A percentile compares a stretch with the other conserved stretches of the same genome.
Conservation (phyloP, 1,140 invertebrate species). For the Araneus ventricosus region DNA sequence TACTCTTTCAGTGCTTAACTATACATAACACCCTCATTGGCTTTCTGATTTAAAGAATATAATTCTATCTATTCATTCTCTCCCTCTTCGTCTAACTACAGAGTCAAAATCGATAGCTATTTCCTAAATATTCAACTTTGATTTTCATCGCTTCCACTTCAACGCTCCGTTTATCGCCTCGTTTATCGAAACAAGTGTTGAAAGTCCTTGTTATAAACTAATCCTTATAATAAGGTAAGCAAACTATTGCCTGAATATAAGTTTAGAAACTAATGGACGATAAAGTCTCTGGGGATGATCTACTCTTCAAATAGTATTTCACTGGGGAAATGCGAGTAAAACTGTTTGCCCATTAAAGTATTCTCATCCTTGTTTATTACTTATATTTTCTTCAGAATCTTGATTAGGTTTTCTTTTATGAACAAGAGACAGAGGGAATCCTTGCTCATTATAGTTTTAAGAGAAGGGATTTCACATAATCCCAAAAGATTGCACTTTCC, state of each 20-base stretch:
- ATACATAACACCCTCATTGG: background rate
- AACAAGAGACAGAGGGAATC: background rate
- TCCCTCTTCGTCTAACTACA: background rate
- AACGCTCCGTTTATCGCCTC: background rate
- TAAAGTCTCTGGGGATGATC: background rate
- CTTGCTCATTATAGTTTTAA: background rate
- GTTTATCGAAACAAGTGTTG: background rate
- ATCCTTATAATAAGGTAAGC: background rate
- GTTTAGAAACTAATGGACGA: background rate
- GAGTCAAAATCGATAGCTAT: background rate
- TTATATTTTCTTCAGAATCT: background rate
- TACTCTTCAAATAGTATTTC: background rate
- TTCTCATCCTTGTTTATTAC: background rate
- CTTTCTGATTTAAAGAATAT: background rate
- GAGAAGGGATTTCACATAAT: background rate
- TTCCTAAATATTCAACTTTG: background rate
- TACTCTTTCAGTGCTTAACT: background rate
- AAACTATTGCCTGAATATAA: background rate
- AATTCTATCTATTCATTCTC: background rate
- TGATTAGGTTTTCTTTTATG: background rate
- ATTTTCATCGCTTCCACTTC: background rate
- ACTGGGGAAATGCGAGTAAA: background rate
- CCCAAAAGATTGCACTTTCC: background rate
- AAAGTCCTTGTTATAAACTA: background rate
- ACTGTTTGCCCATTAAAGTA: background rate